Evolutionary conservation across 1,140 invertebrate genomes (phyloP), one percentile per base, ranked within the genome.

Genomic region (Drosophila repleta): DNA sequence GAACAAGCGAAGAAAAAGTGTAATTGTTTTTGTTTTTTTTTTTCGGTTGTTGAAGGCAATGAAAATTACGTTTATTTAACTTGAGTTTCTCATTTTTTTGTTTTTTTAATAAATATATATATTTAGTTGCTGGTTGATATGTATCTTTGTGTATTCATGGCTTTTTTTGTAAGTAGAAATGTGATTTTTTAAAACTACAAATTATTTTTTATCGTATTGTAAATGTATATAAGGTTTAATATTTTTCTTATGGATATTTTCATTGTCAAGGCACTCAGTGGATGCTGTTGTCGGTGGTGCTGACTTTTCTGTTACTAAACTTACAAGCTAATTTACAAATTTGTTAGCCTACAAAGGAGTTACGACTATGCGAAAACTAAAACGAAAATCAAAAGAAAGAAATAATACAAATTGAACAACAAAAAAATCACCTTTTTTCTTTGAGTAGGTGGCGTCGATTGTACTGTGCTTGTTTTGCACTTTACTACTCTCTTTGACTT

Each of bases 341-440:
- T 67, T 73, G 26, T 65, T 70, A 74, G 56, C 73, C 66, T 83
- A 79, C 67, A 66, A 52, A 81, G 63, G 49, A 82, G 57, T 74
- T 83, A 83, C 64, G 76, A 76, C 62, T 75, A 76, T 58, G 35
- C 45, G 53, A 68, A 43, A 74, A 83, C 79, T 82, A 82, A 79
- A 83, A 70, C 43, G 68, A 82, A 77, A 82, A 66, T 63, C 7
- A 45, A 78, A 67, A 66, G 48, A 41, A 76, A 63, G 3, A 66
- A 74, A 74, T 68, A 84, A 81, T 72, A 85, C 63, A 46, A 79
- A 62, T 72, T 74, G 53, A 85, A 81, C 35, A 70, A 74, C 62
- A 64, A 76, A 79, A 79, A 85, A 81, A 82, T 82, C 79, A 82
- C 78, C 82, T 82, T 88, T 82, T 83, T 56, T 72, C 64, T 49